phyloP scores from a whole-genome alignment of 2,797 vertebrate species.

The Pangasius mekongensis region DNA sequence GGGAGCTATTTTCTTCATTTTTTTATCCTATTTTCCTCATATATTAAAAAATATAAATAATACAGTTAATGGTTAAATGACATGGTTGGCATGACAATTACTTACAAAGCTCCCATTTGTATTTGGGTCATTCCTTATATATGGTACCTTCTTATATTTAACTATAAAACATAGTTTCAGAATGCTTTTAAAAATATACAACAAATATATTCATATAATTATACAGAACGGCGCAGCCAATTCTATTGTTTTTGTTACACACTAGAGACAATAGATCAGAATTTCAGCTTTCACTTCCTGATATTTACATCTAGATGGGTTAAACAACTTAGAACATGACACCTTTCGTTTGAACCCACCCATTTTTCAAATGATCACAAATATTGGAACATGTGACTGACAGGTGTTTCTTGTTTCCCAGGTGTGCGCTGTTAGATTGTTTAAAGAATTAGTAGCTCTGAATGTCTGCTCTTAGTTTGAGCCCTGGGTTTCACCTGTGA shows the following conservation, averaged over 20 bases:
- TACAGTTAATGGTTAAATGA: neutral
- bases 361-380: neutral
- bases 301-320: too few species aligned
- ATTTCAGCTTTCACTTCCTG: neutral
- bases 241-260: neutral
- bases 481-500: neutral
- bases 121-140: neutral
- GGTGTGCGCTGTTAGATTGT: neutral
- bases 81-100: neutral
- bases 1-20: neutral
- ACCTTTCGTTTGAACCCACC: neutral
- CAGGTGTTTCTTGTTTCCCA: neutral
- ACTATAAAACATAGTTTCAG: neutral
- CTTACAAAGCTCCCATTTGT: neutral
- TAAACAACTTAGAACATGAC: neutral
- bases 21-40: neutral
- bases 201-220: neutral
- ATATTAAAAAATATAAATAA: neutral
- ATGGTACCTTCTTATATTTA: neutral
- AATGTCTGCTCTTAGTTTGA: neutral
- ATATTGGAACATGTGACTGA: neutral
- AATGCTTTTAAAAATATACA: neutral
- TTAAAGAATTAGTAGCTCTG: neutral
- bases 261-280: neutral
- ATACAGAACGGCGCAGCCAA: neutral